Evolutionary conservation across 2,113 vertebrate species (phyloP).

Genomic region (Hemiscyllium ocellatum): DNA sequence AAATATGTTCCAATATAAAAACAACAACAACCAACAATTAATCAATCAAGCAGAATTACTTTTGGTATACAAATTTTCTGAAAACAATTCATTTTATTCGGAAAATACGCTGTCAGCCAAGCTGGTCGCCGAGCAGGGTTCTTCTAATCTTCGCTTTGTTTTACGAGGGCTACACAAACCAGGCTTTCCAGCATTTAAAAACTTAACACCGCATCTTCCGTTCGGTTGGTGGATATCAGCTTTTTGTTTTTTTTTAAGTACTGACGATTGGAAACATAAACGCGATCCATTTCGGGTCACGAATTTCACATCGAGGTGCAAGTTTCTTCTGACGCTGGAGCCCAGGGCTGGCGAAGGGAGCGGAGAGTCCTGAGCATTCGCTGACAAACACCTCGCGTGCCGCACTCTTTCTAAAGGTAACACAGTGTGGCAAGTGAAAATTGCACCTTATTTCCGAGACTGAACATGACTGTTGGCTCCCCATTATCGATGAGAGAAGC

Average conservation of each 20-base stretch:
- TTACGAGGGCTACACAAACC: not conserved
- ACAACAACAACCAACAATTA: not conserved
- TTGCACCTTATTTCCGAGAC: not conserved
- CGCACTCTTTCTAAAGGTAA: not conserved
- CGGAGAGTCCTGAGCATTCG: not conserved
- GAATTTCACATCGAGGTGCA: not conserved
- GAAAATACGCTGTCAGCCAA: not conserved
- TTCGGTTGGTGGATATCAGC: not conserved
- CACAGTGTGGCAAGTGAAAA: not conserved
- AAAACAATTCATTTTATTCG: not conserved
- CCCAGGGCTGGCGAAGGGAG: not conserved
- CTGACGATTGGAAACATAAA: not conserved
- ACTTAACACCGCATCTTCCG: not conserved
- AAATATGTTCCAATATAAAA: not conserved
- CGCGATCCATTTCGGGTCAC: constrained; percentile 20
- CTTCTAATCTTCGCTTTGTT: not conserved
- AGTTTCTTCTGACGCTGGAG: not conserved
- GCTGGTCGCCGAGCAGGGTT: not conserved
- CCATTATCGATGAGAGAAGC: not conserved
- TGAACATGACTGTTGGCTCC: not conserved
- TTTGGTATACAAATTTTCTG: not conserved
- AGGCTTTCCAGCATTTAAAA: not conserved
- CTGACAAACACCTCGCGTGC: not conserved
- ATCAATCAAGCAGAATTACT: not conserved
- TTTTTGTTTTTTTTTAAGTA: not conserved